These are phyloP conservation scores for Callimorpha dominula DNA, from an alignment of 2,888 invertebrate species.

Conservation along the genomic window DNA sequence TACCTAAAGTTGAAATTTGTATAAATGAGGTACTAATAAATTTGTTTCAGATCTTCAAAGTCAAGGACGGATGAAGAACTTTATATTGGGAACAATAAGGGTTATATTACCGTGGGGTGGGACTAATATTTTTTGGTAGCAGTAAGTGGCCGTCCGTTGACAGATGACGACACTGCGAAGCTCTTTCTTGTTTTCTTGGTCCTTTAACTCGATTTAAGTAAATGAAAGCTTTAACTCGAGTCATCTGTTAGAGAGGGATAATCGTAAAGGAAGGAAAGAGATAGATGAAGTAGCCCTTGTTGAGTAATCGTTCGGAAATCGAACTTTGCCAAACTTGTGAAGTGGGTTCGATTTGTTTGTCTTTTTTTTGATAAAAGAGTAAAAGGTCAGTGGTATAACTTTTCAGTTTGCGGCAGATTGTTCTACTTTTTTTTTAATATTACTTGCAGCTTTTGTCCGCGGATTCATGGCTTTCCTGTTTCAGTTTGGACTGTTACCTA, in stretches of 20 bases:
- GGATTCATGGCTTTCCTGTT: no score
- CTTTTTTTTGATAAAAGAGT: conserved; percentile 13
- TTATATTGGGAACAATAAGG: conserved; percentile 44
- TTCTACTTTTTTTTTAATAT: no score
- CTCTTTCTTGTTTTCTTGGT: conserved; percentile 77
- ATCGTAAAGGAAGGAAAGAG: conserved; percentile 19
- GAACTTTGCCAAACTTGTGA: conserved; percentile 49
- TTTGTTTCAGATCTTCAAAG: conserved; percentile 27
- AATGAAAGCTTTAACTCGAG: conserved; percentile 68
- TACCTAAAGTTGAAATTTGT: conserved; percentile 35
- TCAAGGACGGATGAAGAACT: conserved; percentile 30
- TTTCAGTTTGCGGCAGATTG: background rate
- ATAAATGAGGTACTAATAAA: conserved; percentile 13
- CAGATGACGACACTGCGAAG: conserved; percentile 75
- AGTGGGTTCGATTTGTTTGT: conserved; percentile 37
- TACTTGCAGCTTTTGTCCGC: no score
- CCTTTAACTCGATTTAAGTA: conserved; percentile 77
- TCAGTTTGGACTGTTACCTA: no score
- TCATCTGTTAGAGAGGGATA: conserved; percentile 59
- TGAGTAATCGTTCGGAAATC: conserved; percentile 55
- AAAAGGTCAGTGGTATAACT: background rate
- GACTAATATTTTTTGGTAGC: conserved; percentile 48
- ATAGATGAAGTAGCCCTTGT: conserved; percentile 28
- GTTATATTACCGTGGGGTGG: conserved; percentile 41
- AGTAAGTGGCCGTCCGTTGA: conserved; percentile 71